These are phyloP conservation scores for Xiphydria camelus DNA, from an alignment of 2,888 invertebrate species.

Conservation along the genomic window DNA sequence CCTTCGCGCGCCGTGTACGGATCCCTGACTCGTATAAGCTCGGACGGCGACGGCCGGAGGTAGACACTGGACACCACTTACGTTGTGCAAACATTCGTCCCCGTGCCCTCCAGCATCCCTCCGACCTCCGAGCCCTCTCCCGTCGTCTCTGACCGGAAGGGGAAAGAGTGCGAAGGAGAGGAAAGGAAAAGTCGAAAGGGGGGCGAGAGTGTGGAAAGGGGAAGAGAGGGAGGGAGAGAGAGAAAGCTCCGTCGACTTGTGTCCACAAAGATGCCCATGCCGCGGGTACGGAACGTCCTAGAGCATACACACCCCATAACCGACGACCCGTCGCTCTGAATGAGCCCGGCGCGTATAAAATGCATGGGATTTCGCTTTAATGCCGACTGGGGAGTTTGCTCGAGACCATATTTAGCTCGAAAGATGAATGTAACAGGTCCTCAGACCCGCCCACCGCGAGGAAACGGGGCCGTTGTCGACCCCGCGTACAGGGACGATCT, in stretches of 20 bases:
- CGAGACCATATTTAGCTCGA: slow-evolving; percentile 40
- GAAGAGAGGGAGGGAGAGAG: slow-evolving; percentile 48
- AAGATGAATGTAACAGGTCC: slow-evolving; percentile 50
- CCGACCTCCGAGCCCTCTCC: slow-evolving; percentile 19
- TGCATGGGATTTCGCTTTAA: slow-evolving; percentile 53
- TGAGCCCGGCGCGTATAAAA: slow-evolving; percentile 52
- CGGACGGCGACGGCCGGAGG: slow-evolving; percentile 3
- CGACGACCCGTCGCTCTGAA: slow-evolving; percentile 41
- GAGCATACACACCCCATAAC: slow-evolving; percentile 34
- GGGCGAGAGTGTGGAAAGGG: slow-evolving; percentile 4
- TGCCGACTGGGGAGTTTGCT: slow-evolving; percentile 38
- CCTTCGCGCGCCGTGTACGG: slow-evolving; percentile 28
- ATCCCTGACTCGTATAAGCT: slow-evolving; percentile 27
- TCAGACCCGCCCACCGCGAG: slow-evolving; percentile 25
- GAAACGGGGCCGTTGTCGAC: slow-evolving; percentile 16
- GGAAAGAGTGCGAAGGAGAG: neutral
- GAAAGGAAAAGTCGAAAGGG: neutral
- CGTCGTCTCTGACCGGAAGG: slow-evolving; percentile 19
- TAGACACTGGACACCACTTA: slow-evolving; percentile 50
- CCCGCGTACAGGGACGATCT: no score
- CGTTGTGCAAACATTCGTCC: slow-evolving; percentile 46
- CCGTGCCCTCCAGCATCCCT: slow-evolving; percentile 24
- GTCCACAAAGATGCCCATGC: slow-evolving; percentile 41
- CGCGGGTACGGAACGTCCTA: slow-evolving; percentile 10
- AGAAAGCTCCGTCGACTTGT: slow-evolving; percentile 61